phyloP scores from a whole-genome alignment of 2,797 vertebrate genomes.

The Gorsachius magnificus region DNA sequence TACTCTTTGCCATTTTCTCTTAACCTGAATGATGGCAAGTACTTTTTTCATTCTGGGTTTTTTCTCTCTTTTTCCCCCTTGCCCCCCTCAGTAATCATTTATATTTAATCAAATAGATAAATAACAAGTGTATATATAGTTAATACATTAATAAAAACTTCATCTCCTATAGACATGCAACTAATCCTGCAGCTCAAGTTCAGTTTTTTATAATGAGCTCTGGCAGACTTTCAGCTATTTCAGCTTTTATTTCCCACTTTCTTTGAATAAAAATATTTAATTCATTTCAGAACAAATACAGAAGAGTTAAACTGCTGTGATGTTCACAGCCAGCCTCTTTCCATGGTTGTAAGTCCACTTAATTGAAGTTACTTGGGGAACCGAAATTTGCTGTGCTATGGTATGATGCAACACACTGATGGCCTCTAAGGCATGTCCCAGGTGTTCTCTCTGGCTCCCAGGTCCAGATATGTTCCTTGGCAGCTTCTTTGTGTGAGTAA shows the following conservation, averaged over 20 bases:
- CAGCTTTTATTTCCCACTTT: neutral
- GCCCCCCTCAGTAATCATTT: neutral
- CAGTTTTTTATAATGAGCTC: neutral
- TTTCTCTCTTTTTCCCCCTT: too few species aligned
- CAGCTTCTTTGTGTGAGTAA: neutral
- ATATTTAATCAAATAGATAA: neutral
- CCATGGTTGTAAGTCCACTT: neutral
- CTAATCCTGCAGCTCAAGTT: neutral
- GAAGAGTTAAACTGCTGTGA: neutral
- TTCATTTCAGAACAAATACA: neutral
- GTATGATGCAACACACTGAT: neutral
- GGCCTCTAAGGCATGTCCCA: neutral
- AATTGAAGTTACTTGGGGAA: neutral
- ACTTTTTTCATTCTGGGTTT: neutral
- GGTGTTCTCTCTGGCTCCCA: neutral
- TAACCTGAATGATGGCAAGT: neutral
- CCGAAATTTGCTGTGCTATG: neutral
- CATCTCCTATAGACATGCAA: neutral
- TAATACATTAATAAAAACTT: neutral
- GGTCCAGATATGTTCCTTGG: neutral
- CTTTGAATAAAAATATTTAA: neutral
- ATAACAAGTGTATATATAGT: neutral
- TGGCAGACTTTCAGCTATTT: neutral
- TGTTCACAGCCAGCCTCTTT: neutral
- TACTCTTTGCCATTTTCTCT: neutral